A percentile compares a stretch with the other conserved stretches of the same genome.
phyloP scores from a whole-genome alignment of 2,113 vertebrate genomes.

The Tupaia chinensis region DNA sequence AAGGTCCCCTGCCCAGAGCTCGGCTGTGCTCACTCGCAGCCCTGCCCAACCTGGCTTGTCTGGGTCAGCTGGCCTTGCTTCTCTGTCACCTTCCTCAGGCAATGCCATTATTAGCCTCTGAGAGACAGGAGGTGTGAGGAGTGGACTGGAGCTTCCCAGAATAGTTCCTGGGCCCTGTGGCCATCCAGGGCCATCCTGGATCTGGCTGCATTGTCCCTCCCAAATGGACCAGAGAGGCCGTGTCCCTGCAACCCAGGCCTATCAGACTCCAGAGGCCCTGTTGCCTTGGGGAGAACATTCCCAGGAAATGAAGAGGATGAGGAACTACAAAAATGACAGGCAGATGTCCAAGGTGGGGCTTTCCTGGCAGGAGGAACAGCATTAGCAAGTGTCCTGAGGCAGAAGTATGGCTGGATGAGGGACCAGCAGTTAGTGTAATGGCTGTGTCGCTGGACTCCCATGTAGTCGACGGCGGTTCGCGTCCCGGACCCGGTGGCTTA shows the following conservation, averaged over 20 bases:
- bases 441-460: too few relatives aligned
- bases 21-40: neutral
- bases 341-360: neutral
- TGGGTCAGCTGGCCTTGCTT: neutral
- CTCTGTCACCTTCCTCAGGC: conserved; percentile 41
- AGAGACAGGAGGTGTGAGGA: conserved; percentile 58
- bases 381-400: neutral
- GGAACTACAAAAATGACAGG: neutral
- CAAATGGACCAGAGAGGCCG: neutral
- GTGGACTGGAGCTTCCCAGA: conserved; percentile 10
- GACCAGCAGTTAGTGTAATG: too few relatives aligned
- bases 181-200: neutral
- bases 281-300: neutral
- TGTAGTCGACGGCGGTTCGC: too few relatives aligned
- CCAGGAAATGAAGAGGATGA: neutral
- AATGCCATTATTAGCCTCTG: conserved; percentile 47
- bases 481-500: too few relatives aligned
- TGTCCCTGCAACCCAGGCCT: neutral
- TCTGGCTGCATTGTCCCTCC: neutral
- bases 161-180: neutral
- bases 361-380: neutral
- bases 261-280: neutral
- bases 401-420: neutral
- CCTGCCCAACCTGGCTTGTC: neutral
- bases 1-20: neutral